Base-by-base conservation (phyloP, 2,113 vertebrate species). In the Sitta europaea region DNA sequence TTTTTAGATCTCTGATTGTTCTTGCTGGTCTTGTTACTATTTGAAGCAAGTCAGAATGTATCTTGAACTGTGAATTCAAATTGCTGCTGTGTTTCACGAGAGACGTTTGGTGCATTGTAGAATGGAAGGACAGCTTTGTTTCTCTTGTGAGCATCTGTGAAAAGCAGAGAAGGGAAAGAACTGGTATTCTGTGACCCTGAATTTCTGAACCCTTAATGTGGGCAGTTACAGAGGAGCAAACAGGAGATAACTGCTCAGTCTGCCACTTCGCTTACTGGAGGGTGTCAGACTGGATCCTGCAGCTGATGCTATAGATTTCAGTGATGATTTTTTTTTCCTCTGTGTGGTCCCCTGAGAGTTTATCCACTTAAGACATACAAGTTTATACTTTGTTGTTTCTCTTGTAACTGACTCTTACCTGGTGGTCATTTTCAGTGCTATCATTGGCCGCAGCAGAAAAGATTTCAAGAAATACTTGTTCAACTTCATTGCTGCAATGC, bases 401-500 rank as follows among this genome's bases (percentile, higher is more conserved):
- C 79, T 94, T 93, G 89, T 95, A 84, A 96, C 94, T 98, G 97
- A 98, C 92, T 95, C 86, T 98, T 88, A 98, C 97, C 97, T 98
- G 98, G 96, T 99, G 98, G 94, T 99, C 94, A 67, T 98, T 99
- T 99, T 79, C 99, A 99, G 99, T 98, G 99, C 99, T 90, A 99
- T 99, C 98, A 99, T 99, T 95, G 99, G 99, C 91, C 99, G 99
- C 94, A 99, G 98, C 45, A 98, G 98, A 74, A 99, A 98, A 98
- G 99, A 99, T 98, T 99, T 99, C 99, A 99, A 98, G 99, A 99
- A 77, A 96, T 99, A 97, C 97, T 98, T 99, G 98, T 97, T 99
- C 98, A 99, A 98, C 98, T 99, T 99, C 98, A 99, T 99, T n/a
- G 98, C 98, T 62, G 98, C 98, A 95, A 99, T 99, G 99, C 99